Evolutionary conservation across 2,797 vertebrate genomes (phyloP).

Genomic region (Babyrousa celebensis): DNA sequence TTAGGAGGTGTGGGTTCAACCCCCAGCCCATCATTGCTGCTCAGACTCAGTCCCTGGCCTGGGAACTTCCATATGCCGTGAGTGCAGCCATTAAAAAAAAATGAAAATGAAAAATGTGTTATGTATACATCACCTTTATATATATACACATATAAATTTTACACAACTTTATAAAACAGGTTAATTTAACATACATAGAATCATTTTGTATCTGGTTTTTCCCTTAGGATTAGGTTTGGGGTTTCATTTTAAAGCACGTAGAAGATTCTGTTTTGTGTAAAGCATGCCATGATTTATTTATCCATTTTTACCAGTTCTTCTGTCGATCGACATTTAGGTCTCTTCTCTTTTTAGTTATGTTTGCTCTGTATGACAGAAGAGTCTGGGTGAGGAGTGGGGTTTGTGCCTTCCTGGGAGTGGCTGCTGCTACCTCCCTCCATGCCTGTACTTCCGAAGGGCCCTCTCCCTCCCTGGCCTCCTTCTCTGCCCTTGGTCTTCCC

Average conservation of each 20-base stretch:
- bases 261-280: background rate
- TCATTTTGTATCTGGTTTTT: background rate
- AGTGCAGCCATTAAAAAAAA: too few relatives aligned
- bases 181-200: background rate
- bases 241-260: background rate
- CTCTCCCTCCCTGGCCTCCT: too few relatives aligned
- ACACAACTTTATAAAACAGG: background rate
- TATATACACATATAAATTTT: background rate
- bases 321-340: background rate
- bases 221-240: background rate
- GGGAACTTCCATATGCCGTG: too few relatives aligned
- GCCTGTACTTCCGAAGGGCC: background rate
- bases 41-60: too few relatives aligned
- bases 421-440: background rate
- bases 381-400: background rate
- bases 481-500: background rate
- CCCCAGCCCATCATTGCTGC: too few relatives aligned
- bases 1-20: too few relatives aligned
- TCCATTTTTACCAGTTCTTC: background rate
- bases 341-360: background rate
- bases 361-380: background rate
- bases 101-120: too few relatives aligned
- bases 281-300: background rate
- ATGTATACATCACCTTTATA: background rate
- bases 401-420: background rate